Base-by-base conservation (phyloP, 2,797 vertebrate species). In the Enteromius radiatus region DNA sequence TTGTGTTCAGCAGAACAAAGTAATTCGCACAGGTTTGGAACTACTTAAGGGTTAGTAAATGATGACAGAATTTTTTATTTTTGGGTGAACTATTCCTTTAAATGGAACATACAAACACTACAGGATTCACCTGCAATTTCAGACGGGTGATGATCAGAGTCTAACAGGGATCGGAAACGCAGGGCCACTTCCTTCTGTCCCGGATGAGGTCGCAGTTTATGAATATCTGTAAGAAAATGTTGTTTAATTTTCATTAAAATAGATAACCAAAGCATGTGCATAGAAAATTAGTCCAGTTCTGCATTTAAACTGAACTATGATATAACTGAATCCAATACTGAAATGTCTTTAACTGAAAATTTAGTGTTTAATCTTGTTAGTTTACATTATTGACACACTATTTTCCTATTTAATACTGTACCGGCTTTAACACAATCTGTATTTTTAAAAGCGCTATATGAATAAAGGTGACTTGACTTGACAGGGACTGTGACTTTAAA, bases 61-160 rank as follows among this genome's bases (percentile, higher is more conserved):
- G 9, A 9, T 41, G 38, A 41, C 9, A 28, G 28, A 2, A 41
- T 41, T 41, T 36, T 38, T 38, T 41, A 41, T 41, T 41, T 43
- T 43, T 43, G 41, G 3, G 41, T 43, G 10, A 43, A 11, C 41
- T 11, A 43, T 43, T 43, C 41, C 41, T 43, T 43, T 11, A 4
- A 54, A 9, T 19, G 5, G 1, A 31, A 26, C 1, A 31, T 82
- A 71, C 4, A 2, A 77, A 31, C 14, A 69, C 3, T 6, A 1
- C 8, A 21, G 23, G 26, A 63, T 86, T 92, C 85, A 99, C 98
- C 98, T 96, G 97, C 97, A 88, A 99, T 99, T 93, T 99, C 92
- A 76, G 98, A 99, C 0, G 98, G 96, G 80, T 99, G 98, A 79
- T 99, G 98, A 87, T 99, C 98, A 0, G 98, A 99, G 88, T 99